phyloP scores from a whole-genome alignment of 2,113 vertebrate genomes.

The Fregetta grallaria region DNA sequence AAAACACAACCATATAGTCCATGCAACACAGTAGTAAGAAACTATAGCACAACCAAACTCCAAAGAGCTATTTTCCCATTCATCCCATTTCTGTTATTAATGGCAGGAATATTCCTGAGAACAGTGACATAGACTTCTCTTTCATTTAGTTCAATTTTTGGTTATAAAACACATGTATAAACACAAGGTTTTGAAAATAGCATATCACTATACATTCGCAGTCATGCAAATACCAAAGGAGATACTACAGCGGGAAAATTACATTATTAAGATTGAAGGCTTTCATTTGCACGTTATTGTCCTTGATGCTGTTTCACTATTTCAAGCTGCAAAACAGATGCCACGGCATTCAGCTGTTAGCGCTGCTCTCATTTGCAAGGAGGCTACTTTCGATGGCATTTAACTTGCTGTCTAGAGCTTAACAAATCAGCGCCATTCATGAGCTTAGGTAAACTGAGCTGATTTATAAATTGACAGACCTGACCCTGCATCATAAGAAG shows the following conservation, averaged over 20 bases:
- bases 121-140: not conserved
- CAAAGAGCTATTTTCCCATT: conserved; percentile 72
- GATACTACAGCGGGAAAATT: not conserved
- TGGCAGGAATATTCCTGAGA: not conserved
- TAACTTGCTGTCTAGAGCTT: conserved; percentile 1
- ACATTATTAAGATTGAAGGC: not conserved
- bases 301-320: not conserved
- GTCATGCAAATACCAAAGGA: not conserved
- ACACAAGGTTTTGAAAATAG: conserved; percentile 37
- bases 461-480: conserved; percentile 37
- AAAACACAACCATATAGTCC: conserved; percentile 67
- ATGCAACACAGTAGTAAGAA: conserved; percentile 74
- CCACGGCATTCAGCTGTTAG: not conserved
- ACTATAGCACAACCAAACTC: conserved; percentile 47
- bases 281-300: not conserved
- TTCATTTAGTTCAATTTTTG: not conserved
- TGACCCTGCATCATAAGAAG: conserved; percentile 22
- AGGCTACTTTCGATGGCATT: conserved; percentile 8
- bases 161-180: not conserved
- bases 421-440: conserved; percentile 32
- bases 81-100: conserved; percentile 75
- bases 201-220: not conserved
- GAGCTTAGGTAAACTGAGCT: conserved; percentile 29
- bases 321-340: not conserved
- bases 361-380: not conserved